Evolutionary conservation across 2,888 invertebrate species (phyloP).

Genomic region (Allygus modestus): DNA sequence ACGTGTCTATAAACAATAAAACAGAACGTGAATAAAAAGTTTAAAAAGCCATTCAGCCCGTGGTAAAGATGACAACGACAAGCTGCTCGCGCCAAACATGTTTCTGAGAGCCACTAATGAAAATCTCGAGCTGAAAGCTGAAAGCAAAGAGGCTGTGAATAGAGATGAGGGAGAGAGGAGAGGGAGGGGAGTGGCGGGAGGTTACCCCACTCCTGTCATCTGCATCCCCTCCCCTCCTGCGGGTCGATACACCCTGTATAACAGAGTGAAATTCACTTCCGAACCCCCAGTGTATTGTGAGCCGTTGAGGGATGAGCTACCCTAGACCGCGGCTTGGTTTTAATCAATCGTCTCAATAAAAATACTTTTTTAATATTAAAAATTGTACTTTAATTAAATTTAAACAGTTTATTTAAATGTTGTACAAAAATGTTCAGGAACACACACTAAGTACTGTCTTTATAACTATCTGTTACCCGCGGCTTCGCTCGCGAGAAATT

Average conservation of each 20-base stretch:
- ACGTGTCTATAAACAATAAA: neutral
- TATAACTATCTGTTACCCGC: no score
- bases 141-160: constrained; percentile 49
- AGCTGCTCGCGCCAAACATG: constrained; percentile 47
- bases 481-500: no score
- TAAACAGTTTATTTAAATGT: no score
- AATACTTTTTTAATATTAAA: no score
- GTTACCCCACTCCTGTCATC: neutral
- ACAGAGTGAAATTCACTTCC: constrained; percentile 20
- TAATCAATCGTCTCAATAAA: neutral
- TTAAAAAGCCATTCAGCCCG: constrained; percentile 30
- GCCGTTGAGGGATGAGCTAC: neutral
- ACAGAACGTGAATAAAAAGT: neutral
- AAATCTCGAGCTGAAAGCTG: constrained; percentile 56
- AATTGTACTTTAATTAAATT: no score
- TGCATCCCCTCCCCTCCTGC: constrained; percentile 31
- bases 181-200: constrained; percentile 20
- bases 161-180: constrained; percentile 1
- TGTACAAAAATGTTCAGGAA: no score
- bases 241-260: constrained; percentile 43
- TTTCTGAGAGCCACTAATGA: constrained; percentile 52
- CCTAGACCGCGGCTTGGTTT: neutral
- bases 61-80: constrained; percentile 47
- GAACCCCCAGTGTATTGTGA: constrained; percentile 24
- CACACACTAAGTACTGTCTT: no score